Percentiles rank a stretch among this genome's conserved stretches.
phyloP scores from a whole-genome alignment of 2,888 invertebrate species.

The Itoplectis maculator region DNA sequence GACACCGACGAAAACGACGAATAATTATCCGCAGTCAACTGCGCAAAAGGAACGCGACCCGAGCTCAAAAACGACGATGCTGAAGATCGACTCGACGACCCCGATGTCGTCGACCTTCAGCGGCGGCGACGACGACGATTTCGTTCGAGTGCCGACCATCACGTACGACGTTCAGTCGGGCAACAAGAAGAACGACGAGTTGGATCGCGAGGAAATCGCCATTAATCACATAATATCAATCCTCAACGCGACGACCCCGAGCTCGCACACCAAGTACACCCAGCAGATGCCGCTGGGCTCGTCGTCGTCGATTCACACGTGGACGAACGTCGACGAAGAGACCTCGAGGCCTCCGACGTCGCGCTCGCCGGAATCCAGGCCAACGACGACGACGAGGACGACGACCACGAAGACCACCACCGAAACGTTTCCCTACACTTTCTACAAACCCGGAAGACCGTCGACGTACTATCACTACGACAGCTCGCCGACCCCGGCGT shows the following conservation, averaged over 20 bases:
- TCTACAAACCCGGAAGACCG: conserved; percentile 77
- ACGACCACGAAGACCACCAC: conserved; percentile 60
- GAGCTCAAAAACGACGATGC: conserved; percentile 82
- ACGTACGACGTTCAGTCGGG: conserved; percentile 78
- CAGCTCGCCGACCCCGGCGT: conserved; percentile 72
- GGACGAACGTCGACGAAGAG: conserved; percentile 80
- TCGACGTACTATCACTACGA: conserved; percentile 81
- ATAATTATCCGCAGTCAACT: conserved; percentile 12
- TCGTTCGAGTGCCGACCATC: conserved; percentile 83
- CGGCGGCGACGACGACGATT: conserved; percentile 77
- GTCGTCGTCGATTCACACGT: conserved; percentile 77
- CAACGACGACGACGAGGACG: no score
- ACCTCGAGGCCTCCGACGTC: conserved; percentile 80
- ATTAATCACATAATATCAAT: conserved; percentile 85
- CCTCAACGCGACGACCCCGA: conserved; percentile 82
- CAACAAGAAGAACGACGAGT: conserved; percentile 80
- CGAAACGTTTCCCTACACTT: conserved; percentile 78
- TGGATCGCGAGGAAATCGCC: conserved; percentile 82
- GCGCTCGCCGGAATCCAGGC: conserved; percentile 47
- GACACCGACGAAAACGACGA: conserved; percentile 61
- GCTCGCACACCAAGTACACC: conserved; percentile 62
- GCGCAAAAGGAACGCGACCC: conserved; percentile 21
- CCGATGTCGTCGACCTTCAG: conserved; percentile 75
- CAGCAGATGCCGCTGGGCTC: conserved; percentile 48
- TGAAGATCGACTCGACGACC: conserved; percentile 79